Evolutionary conservation across 2,113 vertebrate genomes (phyloP).

Genomic region (Chaenocephalus aceratus): DNA sequence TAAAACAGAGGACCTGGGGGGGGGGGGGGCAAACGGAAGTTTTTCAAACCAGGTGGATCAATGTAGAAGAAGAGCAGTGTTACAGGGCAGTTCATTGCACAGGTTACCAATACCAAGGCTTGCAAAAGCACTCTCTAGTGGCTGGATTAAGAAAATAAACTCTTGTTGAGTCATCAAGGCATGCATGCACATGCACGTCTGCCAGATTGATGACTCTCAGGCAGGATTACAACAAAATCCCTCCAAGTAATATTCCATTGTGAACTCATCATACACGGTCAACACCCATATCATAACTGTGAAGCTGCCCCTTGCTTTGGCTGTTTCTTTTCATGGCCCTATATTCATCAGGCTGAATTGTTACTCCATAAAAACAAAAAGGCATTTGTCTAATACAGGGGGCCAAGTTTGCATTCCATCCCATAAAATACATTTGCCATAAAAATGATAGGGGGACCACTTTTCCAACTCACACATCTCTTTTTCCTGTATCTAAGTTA

Average conservation of each 20-base stretch:
- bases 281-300: not conserved
- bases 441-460: too few species aligned
- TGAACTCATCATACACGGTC: not conserved
- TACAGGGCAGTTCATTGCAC: not conserved
- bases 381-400: too few species aligned
- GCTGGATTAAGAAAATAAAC: not conserved
- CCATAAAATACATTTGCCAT: too few species aligned
- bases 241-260: not conserved
- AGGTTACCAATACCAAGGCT: not conserved
- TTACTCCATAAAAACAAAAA: not conserved
- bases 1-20: slow-evolving; percentile 67
- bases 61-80: not conserved
- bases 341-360: not conserved
- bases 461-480: too few species aligned
- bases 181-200: not conserved
- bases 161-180: not conserved
- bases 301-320: not conserved
- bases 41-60: not conserved
- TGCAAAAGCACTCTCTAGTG: not conserved
- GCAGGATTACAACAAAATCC: not conserved
- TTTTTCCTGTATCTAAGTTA: too few species aligned
- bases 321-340: not conserved
- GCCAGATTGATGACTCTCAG: not conserved
- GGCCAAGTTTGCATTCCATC: too few species aligned
- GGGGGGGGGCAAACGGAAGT: not conserved